A percentile compares a stretch with the other conserved stretches of the same genome.
Conservation (phyloP, 2,888 invertebrate genomes). For the Mechanitis messenoides region DNA sequence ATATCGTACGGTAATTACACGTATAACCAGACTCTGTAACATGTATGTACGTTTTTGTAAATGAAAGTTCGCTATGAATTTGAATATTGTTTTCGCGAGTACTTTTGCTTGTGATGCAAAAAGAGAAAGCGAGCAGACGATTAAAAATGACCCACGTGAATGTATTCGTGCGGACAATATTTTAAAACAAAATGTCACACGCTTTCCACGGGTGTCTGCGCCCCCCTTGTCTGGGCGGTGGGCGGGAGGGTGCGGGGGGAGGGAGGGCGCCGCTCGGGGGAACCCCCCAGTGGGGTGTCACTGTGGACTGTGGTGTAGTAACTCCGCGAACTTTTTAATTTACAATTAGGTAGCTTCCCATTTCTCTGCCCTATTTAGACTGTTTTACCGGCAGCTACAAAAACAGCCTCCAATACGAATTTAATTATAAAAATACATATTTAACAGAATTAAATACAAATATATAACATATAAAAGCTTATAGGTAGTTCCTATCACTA, state of each 20-base stretch:
- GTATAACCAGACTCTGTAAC: constrained; percentile 12
- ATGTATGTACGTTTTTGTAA: neutral
- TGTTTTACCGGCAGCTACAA: constrained; percentile 70
- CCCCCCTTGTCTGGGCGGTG: constrained; percentile 43
- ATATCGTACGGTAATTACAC: constrained; percentile 56
- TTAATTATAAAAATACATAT: constrained; percentile 56
- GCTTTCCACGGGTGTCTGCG: constrained; percentile 71
- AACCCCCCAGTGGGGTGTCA: constrained; percentile 62
- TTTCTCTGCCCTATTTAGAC: constrained; percentile 77
- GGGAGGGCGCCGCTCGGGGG: constrained; percentile 32
- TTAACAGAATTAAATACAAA: constrained; percentile 35
- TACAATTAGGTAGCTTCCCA: constrained; percentile 77
- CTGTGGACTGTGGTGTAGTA: constrained; percentile 77
- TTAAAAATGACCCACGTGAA: constrained; percentile 74
- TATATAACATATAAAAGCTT: constrained; percentile 35
- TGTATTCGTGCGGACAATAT: constrained; percentile 75
- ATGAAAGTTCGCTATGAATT: constrained; percentile 21
- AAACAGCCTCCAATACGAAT: constrained; percentile 69
- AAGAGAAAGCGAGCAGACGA: constrained; percentile 56
- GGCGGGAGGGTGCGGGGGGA: constrained; percentile 31
- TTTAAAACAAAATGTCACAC: constrained; percentile 77
- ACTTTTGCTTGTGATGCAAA: constrained; percentile 35
- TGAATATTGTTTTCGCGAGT: constrained; percentile 26
- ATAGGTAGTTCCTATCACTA: too few species aligned
- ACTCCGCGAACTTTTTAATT: constrained; percentile 77